Evolutionary conservation across 2,113 vertebrate genomes (phyloP).

Genomic region (Sapajus apella): DNA sequence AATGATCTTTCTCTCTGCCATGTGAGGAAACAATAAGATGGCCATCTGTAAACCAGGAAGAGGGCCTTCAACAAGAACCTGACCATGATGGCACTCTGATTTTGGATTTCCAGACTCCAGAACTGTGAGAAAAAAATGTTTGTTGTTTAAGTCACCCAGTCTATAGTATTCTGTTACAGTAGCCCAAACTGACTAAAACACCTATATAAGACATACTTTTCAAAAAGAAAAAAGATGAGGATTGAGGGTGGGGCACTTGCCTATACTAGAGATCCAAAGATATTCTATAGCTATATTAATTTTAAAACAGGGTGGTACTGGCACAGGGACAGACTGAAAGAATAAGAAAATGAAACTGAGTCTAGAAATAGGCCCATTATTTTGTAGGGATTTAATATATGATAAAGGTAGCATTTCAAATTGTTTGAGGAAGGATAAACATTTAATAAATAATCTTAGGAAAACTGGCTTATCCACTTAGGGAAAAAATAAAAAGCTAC

Average conservation of each 20-base stretch:
- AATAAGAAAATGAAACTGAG: not conserved
- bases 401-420: not conserved
- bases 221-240: not conserved
- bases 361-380: no score
- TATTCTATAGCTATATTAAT: not conserved
- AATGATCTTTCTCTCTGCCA: no score
- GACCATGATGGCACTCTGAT: no score
- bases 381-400: no score
- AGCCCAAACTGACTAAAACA: not conserved
- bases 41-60: no score
- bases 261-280: not conserved
- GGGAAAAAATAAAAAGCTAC: not conserved
- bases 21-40: no score
- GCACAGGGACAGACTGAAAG: not conserved
- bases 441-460: not conserved
- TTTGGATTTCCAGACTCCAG: no score
- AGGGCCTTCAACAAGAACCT: no score
- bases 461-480: not conserved
- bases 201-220: not conserved
- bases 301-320: no score
- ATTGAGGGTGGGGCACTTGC: not conserved
- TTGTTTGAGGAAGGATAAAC: not conserved
- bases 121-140: no score
- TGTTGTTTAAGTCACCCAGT: no score
- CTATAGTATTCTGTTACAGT: no score